phyloP scores from a whole-genome alignment of 2,888 invertebrate genomes.

The Sesia bembeciformis region DNA sequence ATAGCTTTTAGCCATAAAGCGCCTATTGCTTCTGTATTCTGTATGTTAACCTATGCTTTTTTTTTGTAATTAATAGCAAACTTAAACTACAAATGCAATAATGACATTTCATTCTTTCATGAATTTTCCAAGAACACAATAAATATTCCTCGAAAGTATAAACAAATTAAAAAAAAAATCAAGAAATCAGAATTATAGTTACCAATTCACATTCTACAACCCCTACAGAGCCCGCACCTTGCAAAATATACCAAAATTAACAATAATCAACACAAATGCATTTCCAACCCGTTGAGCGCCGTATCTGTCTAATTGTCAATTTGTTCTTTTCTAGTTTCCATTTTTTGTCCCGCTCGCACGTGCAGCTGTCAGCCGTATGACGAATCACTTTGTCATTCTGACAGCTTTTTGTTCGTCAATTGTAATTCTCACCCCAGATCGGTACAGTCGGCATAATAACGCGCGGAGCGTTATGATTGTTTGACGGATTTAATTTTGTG shows the following conservation, averaged over 20 bases:
- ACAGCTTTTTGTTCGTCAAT: slow-evolving; percentile 54
- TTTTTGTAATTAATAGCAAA: no score
- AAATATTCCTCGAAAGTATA: no score
- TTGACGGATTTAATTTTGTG: not conserved
- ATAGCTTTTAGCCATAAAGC: no score
- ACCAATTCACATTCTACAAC: no score
- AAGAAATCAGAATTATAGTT: no score
- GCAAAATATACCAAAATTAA: not conserved
- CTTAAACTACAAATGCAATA: no score
- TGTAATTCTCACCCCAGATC: slow-evolving; percentile 60
- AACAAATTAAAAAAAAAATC: no score
- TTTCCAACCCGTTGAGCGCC: not conserved
- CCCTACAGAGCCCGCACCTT: not conserved
- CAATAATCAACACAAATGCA: not conserved
- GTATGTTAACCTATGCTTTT: no score
- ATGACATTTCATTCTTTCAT: no score
- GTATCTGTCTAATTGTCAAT: slow-evolving; percentile 28
- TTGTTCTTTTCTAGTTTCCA: slow-evolving; percentile 21
- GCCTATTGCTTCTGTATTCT: no score
- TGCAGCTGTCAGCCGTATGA: slow-evolving; percentile 65
- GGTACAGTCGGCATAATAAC: not conserved
- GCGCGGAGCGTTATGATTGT: not conserved
- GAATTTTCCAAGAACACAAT: no score
- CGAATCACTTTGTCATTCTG: slow-evolving; percentile 71
- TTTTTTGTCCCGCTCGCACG: slow-evolving; percentile 22